Evolutionary conservation across 2,113 vertebrate species (phyloP).

Genomic region (Bos javanicus): DNA sequence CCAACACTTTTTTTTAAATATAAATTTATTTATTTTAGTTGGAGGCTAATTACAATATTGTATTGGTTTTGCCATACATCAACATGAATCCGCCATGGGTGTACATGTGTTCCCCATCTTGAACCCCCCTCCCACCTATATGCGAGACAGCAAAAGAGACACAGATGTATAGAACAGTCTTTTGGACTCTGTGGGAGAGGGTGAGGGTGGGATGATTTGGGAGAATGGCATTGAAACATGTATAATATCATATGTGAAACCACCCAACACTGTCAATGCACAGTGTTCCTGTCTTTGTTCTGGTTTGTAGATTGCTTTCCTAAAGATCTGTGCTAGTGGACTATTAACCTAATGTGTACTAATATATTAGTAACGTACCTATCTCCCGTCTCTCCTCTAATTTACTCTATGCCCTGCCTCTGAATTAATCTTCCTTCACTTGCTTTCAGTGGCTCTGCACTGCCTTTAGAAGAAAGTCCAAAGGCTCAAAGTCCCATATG

Average conservation of each 20-base stretch:
- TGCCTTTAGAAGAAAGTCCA: neutral
- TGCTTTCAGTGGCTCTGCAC: neutral
- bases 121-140: no score
- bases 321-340: neutral
- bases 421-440: neutral
- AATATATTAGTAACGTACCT: neutral
- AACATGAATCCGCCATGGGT: no score
- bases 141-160: no score
- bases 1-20: neutral
- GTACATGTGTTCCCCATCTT: no score
- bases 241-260: no score
- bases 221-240: no score
- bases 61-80: no score
- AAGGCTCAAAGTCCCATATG: neutral
- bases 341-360: neutral
- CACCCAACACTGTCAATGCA: neutral
- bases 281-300: neutral
- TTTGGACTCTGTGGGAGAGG: no score
- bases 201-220: no score
- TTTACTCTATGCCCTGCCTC: neutral
- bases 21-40: no score
- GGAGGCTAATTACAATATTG: no score
- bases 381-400: neutral
- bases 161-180: no score
- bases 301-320: neutral